Evolutionary conservation across 2,113 vertebrate species (phyloP).

Genomic region (Syngnathoides biaculeatus): DNA sequence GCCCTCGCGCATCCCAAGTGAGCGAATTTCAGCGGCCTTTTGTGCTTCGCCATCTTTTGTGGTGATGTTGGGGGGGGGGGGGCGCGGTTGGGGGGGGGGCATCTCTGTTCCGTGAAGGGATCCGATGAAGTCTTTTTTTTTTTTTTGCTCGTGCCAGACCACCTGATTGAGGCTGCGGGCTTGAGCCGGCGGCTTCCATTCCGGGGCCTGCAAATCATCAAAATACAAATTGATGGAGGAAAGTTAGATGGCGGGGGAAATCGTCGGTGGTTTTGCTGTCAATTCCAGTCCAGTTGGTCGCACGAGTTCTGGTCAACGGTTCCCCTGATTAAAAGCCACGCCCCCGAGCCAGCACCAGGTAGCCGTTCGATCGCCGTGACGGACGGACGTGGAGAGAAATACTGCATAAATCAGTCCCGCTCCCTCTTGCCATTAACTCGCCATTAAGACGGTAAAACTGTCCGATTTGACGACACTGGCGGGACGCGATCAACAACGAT

Average conservation of each 20-base stretch:
- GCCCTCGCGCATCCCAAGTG: slow-evolving; percentile 30
- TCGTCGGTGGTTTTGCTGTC: background rate
- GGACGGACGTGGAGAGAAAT: slow-evolving; percentile 34
- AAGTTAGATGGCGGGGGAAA: background rate
- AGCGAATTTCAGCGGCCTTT: slow-evolving; percentile 1
- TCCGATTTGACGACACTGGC: slow-evolving; percentile 1
- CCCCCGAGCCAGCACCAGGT: slow-evolving; percentile 30
- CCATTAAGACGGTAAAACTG: slow-evolving; percentile 47
- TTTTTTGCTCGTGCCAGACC: slow-evolving; percentile 30
- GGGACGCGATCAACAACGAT: slow-evolving; percentile 33
- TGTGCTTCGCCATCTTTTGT: slow-evolving; percentile 3
- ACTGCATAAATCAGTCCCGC: slow-evolving; percentile 38
- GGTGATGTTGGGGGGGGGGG: too few species aligned
- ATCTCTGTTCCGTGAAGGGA: slow-evolving; percentile 30
- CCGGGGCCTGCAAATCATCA: too few species aligned
- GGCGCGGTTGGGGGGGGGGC: too few species aligned
- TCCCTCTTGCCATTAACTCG: slow-evolving; percentile 39
- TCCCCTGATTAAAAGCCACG: background rate
- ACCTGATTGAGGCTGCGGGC: slow-evolving; percentile 47
- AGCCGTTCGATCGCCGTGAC: slow-evolving; percentile 36
- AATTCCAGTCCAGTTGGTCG: slow-evolving; percentile 35
- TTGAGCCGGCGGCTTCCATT: slow-evolving; percentile 30
- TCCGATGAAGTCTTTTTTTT: slow-evolving; percentile 18
- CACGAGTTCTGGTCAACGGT: slow-evolving; percentile 26
- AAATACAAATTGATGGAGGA: too few species aligned